Percentiles rank a stretch among this genome's conserved stretches.
These are phyloP conservation scores for Platygyra sinensis DNA, from an alignment of 64 coral and sea anemone species.

Conservation along the genomic window DNA sequence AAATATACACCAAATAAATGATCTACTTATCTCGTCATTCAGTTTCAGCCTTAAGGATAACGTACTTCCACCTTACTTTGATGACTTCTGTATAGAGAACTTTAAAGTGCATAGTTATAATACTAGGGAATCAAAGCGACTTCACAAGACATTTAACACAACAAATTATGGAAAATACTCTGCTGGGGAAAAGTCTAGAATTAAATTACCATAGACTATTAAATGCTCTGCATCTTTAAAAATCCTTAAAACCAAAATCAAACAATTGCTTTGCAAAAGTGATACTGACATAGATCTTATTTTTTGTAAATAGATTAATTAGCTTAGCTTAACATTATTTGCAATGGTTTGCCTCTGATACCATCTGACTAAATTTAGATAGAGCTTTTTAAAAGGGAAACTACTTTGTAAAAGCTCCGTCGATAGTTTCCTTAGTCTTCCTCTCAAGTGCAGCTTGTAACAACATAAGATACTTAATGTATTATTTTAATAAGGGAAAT, in stretches of 20 bases:
- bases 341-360: neutral
- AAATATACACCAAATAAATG: neutral
- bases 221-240: too few relatives aligned
- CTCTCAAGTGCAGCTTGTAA: neutral
- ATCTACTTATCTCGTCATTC: neutral
- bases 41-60: neutral
- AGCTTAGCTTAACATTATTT: too few relatives aligned
- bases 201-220: neutral
- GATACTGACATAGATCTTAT: constrained; percentile 1
- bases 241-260: neutral
- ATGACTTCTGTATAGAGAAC: too few relatives aligned
- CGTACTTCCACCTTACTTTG: neutral
- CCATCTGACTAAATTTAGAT: neutral
- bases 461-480: neutral
- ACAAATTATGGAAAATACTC: too few relatives aligned
- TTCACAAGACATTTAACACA: too few relatives aligned
- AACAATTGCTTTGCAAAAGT: neutral
- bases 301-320: neutral
- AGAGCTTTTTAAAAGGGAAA: neutral
- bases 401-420: neutral
- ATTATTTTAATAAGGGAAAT: neutral
- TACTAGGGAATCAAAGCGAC: too few relatives aligned
- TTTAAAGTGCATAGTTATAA: too few relatives aligned
- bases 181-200: neutral
- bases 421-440: neutral